phyloP scores from a whole-genome alignment of 2,888 invertebrate genomes.

The Amiota minor region DNA sequence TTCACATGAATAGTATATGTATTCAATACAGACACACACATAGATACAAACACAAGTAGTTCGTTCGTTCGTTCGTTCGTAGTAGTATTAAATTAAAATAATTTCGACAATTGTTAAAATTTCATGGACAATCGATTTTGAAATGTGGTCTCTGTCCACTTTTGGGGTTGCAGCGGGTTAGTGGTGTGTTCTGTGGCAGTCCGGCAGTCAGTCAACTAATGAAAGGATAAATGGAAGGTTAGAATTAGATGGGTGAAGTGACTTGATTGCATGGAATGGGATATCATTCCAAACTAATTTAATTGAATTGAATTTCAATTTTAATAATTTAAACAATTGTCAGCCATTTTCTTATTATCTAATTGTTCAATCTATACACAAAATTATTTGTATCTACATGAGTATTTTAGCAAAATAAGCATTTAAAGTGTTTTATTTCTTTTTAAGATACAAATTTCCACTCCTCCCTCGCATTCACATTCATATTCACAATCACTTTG shows the following conservation, averaged over 20 bases:
- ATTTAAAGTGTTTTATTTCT: constrained; percentile 1
- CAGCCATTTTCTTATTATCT: constrained; percentile 9
- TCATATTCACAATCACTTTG: background rate
- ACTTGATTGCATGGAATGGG: too few relatives aligned
- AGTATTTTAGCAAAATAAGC: constrained; percentile 10
- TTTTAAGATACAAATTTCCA: background rate
- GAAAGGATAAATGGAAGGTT: background rate
- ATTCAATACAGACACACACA: background rate
- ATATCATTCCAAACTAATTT: background rate
- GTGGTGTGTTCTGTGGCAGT: background rate
- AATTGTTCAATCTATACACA: too few relatives aligned
- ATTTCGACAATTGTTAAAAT: constrained; percentile 29
- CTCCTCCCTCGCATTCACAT: background rate
- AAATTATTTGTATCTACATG: background rate
- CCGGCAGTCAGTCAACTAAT: background rate
- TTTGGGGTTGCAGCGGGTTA: too few relatives aligned
- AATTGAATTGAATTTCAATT: constrained; percentile 24
- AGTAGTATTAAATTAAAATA: constrained; percentile 26
- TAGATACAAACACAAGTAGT: background rate
- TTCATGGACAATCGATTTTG: constrained; percentile 29
- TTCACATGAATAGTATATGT: background rate
- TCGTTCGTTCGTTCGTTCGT: constrained; percentile 4
- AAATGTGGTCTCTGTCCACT: constrained; percentile 6
- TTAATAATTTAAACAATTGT: constrained; percentile 28
- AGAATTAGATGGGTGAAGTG: background rate